Evolutionary conservation across 2,113 vertebrate genomes (phyloP), one percentile per base, ranked within the genome.

Genomic region (Oncorhynchus kisutch): DNA sequence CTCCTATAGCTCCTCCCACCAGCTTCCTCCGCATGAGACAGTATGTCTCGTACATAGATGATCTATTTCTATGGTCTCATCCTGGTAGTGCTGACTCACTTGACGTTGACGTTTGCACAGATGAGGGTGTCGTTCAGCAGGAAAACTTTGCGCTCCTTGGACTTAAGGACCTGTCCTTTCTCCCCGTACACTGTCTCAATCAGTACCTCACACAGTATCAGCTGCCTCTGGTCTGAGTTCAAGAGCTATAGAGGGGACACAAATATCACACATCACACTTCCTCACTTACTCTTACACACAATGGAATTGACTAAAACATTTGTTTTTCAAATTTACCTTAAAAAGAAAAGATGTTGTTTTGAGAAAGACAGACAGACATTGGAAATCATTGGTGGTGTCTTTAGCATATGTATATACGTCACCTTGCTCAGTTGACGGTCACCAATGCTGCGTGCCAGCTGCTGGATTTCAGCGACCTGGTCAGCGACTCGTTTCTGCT

Each of bases 81-180:
- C 67, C 16, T 1, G 2, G 14, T 29, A 48, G 45, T 22, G 20
- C 34, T 16, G 66, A 84, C 96, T 84, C 78, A 97, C 96, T 94
- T 96, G 85, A 94, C 92, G 87, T 96, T 97, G 89, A 96, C 93
- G 85, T 96, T 97, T 89, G 95, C 95, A 0, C 96, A 97, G 67
- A 98, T 92, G 71, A 98, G 85, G 73, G 91, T 93, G 89, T 97
- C 94, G 0, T 93, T 98, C 81, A 98, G 92, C 66, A 98, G 94
- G 82, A 98, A 98, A 64, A 98, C 90, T 68, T 95, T 94, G 54
- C 96, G 90, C 67, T 97, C 95, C 89, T 96, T 97, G 2, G 96
- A 97, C 79, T 98, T 98, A 86, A 98, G 90, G 71, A 97, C 93
- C 88, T 96, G 96, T 34, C 97, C 96, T 0, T 95, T 94, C 64